Conservation (phyloP, 2,797 vertebrate species). For the Anas bahamensis region DNA sequence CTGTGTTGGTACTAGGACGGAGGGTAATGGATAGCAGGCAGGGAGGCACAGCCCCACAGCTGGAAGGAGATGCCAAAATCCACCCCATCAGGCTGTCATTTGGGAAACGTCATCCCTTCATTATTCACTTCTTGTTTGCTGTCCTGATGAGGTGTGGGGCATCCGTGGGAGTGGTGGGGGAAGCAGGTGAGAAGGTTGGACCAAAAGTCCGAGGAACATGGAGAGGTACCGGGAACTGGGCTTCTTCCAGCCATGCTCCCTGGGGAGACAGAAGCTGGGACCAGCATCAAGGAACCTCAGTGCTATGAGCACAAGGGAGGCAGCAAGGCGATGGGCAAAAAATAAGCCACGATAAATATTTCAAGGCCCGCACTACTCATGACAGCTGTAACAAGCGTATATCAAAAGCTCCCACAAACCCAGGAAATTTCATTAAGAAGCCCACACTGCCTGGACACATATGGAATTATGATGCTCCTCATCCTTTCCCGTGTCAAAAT, state of each 20-base stretch:
- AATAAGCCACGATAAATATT: conserved; percentile 34
- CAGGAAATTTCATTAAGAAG: conserved; percentile 69
- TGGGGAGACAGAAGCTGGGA: neutral
- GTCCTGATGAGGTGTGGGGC: neutral
- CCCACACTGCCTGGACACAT: conserved; percentile 55
- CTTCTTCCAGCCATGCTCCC: neutral
- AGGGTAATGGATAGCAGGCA: neutral
- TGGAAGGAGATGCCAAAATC: neutral
- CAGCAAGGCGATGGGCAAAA: neutral
- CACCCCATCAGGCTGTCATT: neutral
- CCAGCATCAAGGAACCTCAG: neutral
- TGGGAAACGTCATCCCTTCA: neutral
- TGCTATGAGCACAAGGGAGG: neutral
- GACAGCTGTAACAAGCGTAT: conserved; percentile 8
- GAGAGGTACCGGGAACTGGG: neutral
- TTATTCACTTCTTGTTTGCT: neutral
- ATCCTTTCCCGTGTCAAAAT: conserved; percentile 65
- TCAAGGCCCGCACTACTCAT: neutral
- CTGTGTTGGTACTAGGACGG: neutral
- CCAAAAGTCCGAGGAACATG: neutral
- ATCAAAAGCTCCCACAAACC: conserved; percentile 48
- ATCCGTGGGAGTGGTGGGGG: neutral
- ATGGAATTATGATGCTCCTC: conserved; percentile 57
- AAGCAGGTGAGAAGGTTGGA: neutral
- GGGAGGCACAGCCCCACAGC: fast-evolving